phyloP scores from a whole-genome alignment of 2,888 invertebrate species.

The Scaptomyza polygonia region DNA sequence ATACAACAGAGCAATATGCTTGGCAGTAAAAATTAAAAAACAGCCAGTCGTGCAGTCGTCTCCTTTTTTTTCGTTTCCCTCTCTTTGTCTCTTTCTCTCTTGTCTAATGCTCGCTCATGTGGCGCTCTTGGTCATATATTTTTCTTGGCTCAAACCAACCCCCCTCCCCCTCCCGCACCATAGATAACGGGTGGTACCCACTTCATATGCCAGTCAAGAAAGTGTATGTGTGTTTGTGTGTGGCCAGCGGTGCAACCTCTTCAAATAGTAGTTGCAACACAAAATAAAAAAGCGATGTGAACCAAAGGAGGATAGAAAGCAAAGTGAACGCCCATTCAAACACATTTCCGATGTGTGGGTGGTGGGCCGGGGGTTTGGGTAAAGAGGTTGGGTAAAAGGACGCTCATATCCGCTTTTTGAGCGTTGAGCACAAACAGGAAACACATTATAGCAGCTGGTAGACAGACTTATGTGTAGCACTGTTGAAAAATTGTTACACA shows the following conservation, averaged over 20 bases:
- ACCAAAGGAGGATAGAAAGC: slow-evolving; percentile 22
- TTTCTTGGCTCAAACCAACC: slow-evolving; percentile 71
- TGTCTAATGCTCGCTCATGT: slow-evolving; percentile 66
- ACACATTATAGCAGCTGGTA: slow-evolving; percentile 81
- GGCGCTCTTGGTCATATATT: slow-evolving; percentile 67
- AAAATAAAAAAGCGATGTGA: slow-evolving; percentile 17
- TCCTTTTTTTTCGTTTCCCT: too few relatives aligned
- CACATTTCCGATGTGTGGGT: slow-evolving; percentile 66
- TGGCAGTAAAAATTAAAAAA: slow-evolving; percentile 60
- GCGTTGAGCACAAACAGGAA: slow-evolving; percentile 79
- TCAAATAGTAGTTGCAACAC: slow-evolving; percentile 55
- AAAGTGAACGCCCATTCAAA: slow-evolving; percentile 59
- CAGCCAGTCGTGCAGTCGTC: slow-evolving; percentile 38
- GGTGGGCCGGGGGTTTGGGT: slow-evolving; percentile 1
- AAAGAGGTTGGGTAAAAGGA: slow-evolving; percentile 16
- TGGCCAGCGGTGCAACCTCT: slow-evolving; percentile 71
- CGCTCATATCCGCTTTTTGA: slow-evolving; percentile 76
- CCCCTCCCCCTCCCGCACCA: too few relatives aligned
- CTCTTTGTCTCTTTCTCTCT: slow-evolving; percentile 39
- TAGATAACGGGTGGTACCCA: slow-evolving; percentile 63
- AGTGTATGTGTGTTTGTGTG: slow-evolving; percentile 24
- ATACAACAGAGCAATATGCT: slow-evolving; percentile 52
- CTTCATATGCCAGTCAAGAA: slow-evolving; percentile 44
- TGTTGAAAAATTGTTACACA: slow-evolving; percentile 79
- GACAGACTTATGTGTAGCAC: slow-evolving; percentile 81